Base-by-base conservation (phyloP, 2,888 invertebrate genomes). In the Oscheius sp. region DNA sequence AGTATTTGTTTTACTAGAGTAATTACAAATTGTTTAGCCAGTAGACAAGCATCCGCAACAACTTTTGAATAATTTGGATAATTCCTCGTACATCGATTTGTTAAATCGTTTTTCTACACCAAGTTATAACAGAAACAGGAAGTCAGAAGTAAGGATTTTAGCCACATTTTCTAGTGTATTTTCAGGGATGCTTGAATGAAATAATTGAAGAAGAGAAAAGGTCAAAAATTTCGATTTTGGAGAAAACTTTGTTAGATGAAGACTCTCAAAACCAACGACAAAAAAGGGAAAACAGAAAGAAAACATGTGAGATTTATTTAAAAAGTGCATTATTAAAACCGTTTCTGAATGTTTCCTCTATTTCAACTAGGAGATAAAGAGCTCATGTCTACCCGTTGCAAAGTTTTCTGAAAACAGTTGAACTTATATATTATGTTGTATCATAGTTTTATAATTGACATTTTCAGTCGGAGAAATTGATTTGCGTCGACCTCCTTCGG, bases 191-290 rank as follows among this genome's bases (percentile, higher is more conserved):
- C 23, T 43, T 61, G 16, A 61, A 41, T 41, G 41, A 7, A 6
- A n/a, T 23, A 6, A 61, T 41, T 2, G 61, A 29, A 21, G 53
- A 66, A 49, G 52, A 61, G 35, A 13, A 25, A 25, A 43, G 16
- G 25, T 16, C 63, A 2, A 29, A 43, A 52, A 43, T 35, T 45
- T 25, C 58, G 16, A 29, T 70, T 23, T 45, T 41, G 45, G 72
- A 72, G 27, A 64, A 66, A 25, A 46, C 21, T n/a, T 29, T 72
- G 29, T 13, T 64, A 16, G 66, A 72, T 23, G 64, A 72, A 27
- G 72, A 72, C 52, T 49, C 61, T n/a, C 52, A 59, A 18, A 43
- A 66, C 41, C 41, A 64, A 43, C 23, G 64, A 13, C 55, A 41
- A 25, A 53, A 41, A 49, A 49, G 53, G 23, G 25, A 52, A 13